Evolutionary conservation across 2,113 vertebrate genomes (phyloP).

Genomic region (Tinamus guttatus): DNA sequence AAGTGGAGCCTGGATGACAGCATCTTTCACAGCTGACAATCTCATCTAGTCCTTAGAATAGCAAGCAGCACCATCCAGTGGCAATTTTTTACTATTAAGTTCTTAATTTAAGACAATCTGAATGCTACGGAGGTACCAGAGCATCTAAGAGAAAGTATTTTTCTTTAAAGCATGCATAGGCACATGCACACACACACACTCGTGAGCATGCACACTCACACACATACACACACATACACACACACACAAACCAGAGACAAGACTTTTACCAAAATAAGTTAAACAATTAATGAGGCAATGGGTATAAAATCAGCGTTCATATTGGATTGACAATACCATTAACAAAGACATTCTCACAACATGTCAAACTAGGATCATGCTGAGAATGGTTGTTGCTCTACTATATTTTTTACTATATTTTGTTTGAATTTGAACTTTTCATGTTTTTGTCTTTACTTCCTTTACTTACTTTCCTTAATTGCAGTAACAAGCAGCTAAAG

Average conservation of each 20-base stretch:
- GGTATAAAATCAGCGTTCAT: constrained; percentile 8
- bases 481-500: background rate
- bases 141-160: background rate
- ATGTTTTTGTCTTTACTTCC: background rate
- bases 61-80: constrained; percentile 69
- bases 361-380: background rate
- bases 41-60: background rate
- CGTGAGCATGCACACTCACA: background rate
- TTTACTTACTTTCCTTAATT: background rate
- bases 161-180: background rate
- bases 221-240: background rate
- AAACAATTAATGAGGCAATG: background rate
- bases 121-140: background rate
- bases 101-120: background rate
- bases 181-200: background rate
- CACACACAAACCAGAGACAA: background rate
- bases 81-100: background rate
- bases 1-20: background rate
- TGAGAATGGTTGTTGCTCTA: background rate
- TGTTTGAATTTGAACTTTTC: background rate
- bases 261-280: background rate
- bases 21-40: background rate
- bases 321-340: background rate
- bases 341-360: background rate
- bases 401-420: background rate